Conservation (phyloP, 2,888 invertebrate species). For the Masnerella sp. region DNA sequence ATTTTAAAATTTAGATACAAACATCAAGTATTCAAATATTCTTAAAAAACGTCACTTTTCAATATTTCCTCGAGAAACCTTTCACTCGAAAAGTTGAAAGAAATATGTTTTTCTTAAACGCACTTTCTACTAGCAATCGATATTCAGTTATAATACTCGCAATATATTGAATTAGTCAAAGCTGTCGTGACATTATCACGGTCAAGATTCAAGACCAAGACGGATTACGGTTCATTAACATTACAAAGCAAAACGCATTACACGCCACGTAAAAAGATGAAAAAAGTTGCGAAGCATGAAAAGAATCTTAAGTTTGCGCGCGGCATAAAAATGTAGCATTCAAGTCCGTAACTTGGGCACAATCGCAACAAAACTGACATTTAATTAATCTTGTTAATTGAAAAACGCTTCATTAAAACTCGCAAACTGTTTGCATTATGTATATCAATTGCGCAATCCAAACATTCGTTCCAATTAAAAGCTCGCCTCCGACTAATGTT, state of each 20-base stretch:
- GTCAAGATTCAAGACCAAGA: constrained; percentile 20
- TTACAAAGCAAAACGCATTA: too few relatives aligned
- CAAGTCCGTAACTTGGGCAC: background rate
- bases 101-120: too few relatives aligned
- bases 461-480: constrained; percentile 23
- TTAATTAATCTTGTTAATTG: constrained; percentile 20
- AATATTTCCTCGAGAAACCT: too few relatives aligned
- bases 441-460: constrained; percentile 14
- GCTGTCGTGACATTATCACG: background rate
- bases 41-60: too few relatives aligned
- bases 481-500: constrained; percentile 8
- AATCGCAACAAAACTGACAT: background rate
- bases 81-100: too few relatives aligned
- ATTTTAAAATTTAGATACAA: too few relatives aligned
- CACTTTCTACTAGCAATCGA: too few relatives aligned
- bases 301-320: background rate
- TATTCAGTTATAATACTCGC: background rate
- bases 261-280: too few relatives aligned
- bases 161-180: constrained; percentile 10
- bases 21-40: too few relatives aligned
- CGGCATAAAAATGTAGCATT: background rate
- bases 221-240: background rate
- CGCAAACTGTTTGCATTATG: constrained; percentile 11
- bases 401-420: constrained; percentile 19
- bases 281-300: background rate